A percentile compares a stretch with the other conserved stretches of the same genome.
phyloP scores from a whole-genome alignment of 2,797 vertebrate species.

The Loris lydekkerianus region DNA sequence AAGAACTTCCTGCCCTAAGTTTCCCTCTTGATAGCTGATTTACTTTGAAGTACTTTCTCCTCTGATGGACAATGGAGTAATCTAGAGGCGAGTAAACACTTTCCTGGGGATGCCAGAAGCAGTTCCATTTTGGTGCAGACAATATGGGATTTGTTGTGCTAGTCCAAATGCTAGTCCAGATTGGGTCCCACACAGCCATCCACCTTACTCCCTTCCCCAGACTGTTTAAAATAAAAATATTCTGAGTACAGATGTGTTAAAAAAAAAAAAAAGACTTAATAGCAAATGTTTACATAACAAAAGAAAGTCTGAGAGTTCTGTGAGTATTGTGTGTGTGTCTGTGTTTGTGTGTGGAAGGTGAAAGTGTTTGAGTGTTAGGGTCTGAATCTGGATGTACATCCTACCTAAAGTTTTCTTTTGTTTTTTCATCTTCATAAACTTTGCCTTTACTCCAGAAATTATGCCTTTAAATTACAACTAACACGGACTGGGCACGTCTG shows the following conservation, averaged over 20 bases:
- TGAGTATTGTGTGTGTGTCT: background rate
- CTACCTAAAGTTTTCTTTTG: background rate
- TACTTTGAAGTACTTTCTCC: background rate
- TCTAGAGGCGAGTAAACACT: conserved; percentile 49
- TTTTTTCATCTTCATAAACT: background rate
- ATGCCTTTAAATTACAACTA: background rate
- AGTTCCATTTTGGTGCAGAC: conserved; percentile 48
- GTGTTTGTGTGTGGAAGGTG: background rate
- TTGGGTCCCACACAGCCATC: background rate
- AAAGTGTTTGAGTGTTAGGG: background rate
- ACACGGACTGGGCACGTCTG: background rate
- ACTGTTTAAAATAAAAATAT: background rate
- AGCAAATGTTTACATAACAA: conserved; percentile 40
- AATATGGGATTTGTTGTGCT: conserved; percentile 40
- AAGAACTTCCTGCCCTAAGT: conserved; percentile 44
- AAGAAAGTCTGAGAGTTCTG: background rate
- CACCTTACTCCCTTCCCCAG: conserved; percentile 33
- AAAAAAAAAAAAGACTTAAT: background rate
- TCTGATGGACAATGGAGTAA: conserved; percentile 49
- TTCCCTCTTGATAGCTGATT: background rate
- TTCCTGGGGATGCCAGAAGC: conserved; percentile 56
- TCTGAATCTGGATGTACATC: background rate
- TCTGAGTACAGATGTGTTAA: background rate
- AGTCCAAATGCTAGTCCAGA: background rate
- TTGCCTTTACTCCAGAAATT: background rate